Evolutionary conservation across 1,140 invertebrate species (phyloP).

Genomic region (Bilobella aurantiaca): DNA sequence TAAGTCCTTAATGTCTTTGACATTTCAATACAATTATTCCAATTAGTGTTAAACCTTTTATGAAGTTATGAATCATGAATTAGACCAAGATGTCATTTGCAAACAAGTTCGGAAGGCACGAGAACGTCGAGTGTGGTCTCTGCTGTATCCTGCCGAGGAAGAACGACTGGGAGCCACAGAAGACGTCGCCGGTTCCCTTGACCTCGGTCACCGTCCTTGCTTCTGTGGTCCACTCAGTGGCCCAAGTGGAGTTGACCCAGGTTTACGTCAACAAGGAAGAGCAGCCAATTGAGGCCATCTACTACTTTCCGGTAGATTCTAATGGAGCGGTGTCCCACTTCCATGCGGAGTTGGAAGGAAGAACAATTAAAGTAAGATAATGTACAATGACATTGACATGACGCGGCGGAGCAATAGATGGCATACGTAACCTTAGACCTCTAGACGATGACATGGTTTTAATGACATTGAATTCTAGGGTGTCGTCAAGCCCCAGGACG

Average conservation of each 20-base stretch:
- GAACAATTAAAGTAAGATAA: conserved; percentile 24
- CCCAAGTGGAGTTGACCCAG: conserved; percentile 26
- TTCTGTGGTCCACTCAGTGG: conserved; percentile 25
- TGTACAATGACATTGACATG: neutral
- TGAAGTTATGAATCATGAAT: neutral
- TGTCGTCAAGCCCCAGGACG: conserved; percentile 45
- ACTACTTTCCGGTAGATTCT: conserved; percentile 29
- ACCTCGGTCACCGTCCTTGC: conserved; percentile 17
- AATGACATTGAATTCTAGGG: conserved; percentile 33
- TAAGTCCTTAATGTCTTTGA: too few species aligned
- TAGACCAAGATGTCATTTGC: neutral
- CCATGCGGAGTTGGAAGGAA: conserved; percentile 28
- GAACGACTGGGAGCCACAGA: neutral
- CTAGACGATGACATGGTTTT: too few species aligned
- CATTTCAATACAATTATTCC: too few species aligned
- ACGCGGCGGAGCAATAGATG: neutral
- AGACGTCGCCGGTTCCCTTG: conserved; percentile 19
- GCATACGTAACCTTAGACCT: neutral
- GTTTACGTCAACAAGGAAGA: conserved; percentile 30
- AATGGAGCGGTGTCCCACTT: conserved; percentile 30
- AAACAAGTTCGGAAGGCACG: conserved; percentile 3
- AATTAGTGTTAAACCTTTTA: too few species aligned
- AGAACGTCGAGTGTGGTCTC: conserved; percentile 23
- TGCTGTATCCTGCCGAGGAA: conserved; percentile 8
- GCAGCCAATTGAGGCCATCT: conserved; percentile 27